Percentiles rank a stretch among this genome's conserved stretches.
Evolutionary conservation across 2,797 vertebrate species (phyloP).

Genomic region (Scolopax rusticola): DNA sequence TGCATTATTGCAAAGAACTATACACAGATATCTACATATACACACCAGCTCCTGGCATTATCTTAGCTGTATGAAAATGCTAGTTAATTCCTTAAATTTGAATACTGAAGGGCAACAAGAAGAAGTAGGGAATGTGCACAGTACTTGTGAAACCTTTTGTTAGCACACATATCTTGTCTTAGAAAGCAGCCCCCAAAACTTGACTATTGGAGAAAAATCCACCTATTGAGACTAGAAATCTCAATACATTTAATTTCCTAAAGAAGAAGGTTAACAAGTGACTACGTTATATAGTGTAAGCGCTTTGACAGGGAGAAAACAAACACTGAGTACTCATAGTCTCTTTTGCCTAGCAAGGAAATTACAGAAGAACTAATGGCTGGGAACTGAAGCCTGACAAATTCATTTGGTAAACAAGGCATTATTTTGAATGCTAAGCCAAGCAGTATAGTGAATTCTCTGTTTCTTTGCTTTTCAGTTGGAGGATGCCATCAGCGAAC

Average conservation of each 20-base stretch:
- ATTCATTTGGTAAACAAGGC: conserved; percentile 19
- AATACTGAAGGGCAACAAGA: neutral
- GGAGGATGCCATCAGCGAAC: neutral
- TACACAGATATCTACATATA: neutral
- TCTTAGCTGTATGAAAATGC: neutral
- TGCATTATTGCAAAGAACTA: neutral
- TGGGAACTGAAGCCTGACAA: conserved; percentile 26
- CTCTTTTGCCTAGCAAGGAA: conserved; percentile 15
- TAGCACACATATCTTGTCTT: neutral
- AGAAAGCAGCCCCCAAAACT: neutral
- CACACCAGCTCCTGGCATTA: neutral
- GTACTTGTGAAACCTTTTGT: neutral
- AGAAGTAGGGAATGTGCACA: neutral
- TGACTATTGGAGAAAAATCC: neutral
- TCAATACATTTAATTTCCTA: neutral
- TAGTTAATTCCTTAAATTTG: neutral
- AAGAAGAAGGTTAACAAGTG: conserved; percentile 19
- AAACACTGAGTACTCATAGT: neutral
- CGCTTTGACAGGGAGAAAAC: conserved; percentile 13
- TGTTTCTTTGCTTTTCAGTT: neutral
- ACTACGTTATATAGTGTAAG: neutral
- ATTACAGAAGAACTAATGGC: conserved; percentile 24
- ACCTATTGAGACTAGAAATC: neutral
- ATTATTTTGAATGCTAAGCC: neutral
- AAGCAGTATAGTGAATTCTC: neutral